phyloP scores from a whole-genome alignment of 2,113 vertebrate species.

The Numida meleagris region DNA sequence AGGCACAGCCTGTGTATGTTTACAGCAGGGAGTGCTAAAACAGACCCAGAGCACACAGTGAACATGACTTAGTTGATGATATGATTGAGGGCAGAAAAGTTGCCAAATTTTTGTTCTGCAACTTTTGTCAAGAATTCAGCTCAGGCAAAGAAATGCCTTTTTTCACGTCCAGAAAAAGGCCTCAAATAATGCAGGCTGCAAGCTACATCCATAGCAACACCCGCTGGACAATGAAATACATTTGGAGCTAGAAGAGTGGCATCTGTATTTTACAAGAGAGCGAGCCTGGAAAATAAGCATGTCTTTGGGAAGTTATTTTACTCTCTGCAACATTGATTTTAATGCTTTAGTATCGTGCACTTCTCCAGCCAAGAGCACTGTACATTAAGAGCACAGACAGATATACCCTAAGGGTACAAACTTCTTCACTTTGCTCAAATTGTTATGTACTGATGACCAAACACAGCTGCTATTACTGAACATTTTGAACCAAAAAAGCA shows the following conservation, averaged over 20 bases:
- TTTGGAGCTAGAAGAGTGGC: neutral
- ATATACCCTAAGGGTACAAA: neutral
- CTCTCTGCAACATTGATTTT: neutral
- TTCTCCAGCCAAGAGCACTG: neutral
- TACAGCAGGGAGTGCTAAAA: neutral
- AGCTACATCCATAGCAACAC: neutral
- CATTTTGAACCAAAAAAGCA: constrained; percentile 17
- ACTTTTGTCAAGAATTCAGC: neutral
- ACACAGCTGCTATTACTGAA: neutral
- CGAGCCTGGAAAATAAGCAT: constrained; percentile 2
- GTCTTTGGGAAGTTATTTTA: neutral
- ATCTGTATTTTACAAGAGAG: neutral
- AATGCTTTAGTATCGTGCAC: neutral
- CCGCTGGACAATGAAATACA: neutral
- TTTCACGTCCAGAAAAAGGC: neutral
- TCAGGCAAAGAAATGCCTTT: neutral
- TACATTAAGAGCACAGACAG: neutral
- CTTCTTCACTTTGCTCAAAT: constrained; percentile 5
- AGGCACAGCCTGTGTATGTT: neutral
- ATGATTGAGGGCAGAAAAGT: neutral
- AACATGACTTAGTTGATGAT: neutral
- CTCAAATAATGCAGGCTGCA: neutral
- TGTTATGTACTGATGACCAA: constrained; percentile 17
- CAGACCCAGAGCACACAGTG: neutral
- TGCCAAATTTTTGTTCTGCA: neutral